These are phyloP conservation scores for Geotrypetes seraphini DNA, from an alignment of 2,797 vertebrate species.

Conservation along the genomic window DNA sequence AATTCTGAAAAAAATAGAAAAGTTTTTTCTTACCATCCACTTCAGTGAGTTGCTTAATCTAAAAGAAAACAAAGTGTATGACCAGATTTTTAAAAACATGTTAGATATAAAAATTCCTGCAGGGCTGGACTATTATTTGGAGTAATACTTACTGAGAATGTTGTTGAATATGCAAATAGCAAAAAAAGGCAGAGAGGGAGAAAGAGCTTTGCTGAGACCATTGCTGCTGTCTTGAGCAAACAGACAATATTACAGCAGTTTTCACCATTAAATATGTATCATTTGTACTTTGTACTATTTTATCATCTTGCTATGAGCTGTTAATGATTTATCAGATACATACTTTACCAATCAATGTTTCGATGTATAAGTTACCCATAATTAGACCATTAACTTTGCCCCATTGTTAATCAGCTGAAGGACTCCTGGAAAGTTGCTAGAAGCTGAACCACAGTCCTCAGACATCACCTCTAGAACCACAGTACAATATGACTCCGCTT, in stretches of 20 bases:
- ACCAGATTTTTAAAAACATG: background rate
- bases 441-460: too few relatives aligned
- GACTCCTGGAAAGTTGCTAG: too few relatives aligned
- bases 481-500: too few relatives aligned
- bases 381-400: too few relatives aligned
- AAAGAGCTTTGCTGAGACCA: conserved; percentile 18
- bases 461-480: too few relatives aligned
- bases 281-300: conserved; percentile 19
- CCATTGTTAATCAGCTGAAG: too few relatives aligned
- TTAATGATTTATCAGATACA: background rate
- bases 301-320: conserved; percentile 2
- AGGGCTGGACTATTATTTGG: too few relatives aligned
- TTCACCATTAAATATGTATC: conserved; percentile 14
- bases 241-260: background rate
- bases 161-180: conserved; percentile 1
- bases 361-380: background rate
- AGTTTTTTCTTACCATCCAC: conserved; percentile 36
- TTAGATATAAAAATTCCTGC: background rate
- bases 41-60: conserved; percentile 20
- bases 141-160: conserved; percentile 44
- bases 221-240: conserved; percentile 16
- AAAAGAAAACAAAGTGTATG: conserved; percentile 26
- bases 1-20: background rate
- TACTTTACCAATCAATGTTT: background rate
- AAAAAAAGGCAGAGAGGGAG: conserved; percentile 13